Percentiles rank a stretch among this genome's conserved stretches.
Evolutionary conservation across 2,113 vertebrate species (phyloP).

Genomic region (Bujurquina vittata): DNA sequence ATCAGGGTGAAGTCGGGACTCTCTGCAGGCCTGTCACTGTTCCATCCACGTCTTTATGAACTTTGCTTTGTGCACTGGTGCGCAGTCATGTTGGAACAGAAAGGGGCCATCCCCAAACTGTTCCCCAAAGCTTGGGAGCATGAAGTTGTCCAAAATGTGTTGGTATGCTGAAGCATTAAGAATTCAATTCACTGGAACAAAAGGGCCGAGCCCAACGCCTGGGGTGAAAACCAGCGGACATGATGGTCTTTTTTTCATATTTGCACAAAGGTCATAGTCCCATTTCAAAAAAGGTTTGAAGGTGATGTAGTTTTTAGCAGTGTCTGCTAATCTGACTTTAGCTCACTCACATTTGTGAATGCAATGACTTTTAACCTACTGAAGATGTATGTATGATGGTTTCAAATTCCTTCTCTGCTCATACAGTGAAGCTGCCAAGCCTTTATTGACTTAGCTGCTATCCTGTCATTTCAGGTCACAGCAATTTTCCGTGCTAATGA

Average conservation of each 20-base stretch:
- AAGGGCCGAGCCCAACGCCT: no score
- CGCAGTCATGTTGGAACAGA: no score
- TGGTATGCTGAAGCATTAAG: no score
- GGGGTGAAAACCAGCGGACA: not conserved
- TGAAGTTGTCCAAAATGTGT: no score
- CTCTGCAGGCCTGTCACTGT: no score
- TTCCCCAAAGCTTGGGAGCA: no score
- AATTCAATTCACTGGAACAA: no score
- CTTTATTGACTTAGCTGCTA: slow-evolving; percentile 11
- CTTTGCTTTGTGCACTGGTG: no score
- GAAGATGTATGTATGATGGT: not conserved
- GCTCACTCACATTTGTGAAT: not conserved
- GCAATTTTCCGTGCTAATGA: slow-evolving; percentile 24
- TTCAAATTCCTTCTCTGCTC: not conserved
- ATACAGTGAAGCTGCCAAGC: not conserved
- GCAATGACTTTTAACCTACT: not conserved
- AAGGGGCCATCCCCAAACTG: no score
- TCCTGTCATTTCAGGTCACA: slow-evolving; percentile 8
- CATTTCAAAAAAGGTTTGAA: not conserved
- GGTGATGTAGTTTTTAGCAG: not conserved
- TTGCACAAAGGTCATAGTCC: not conserved
- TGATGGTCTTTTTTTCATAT: not conserved
- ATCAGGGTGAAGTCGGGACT: no score
- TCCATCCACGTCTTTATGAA: no score
- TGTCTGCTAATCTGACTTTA: not conserved